Base-by-base conservation (phyloP, 2,888 invertebrate genomes). In the Cyclophora albipunctata region DNA sequence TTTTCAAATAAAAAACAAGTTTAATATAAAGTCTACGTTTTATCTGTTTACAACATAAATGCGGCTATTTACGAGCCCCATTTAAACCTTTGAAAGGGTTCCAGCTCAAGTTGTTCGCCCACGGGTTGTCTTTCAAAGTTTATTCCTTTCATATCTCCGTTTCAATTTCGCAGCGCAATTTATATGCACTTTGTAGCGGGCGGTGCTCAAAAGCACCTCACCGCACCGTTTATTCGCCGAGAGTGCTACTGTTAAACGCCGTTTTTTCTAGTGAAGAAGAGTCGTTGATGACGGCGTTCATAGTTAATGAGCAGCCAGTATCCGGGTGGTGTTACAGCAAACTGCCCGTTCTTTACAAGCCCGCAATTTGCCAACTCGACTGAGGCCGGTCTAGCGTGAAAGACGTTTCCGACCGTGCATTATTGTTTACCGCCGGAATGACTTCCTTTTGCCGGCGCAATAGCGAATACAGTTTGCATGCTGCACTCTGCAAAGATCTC, bases 281-380 rank as follows among this genome's bases (percentile, higher is more conserved):
- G 73, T 77, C 84, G 37, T 84, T 87, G 86, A 87, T 86, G 87
- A 87, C 80, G 75, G 67, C 79, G 81, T 86, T 86, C 86, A 88
- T 88, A 87, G 81, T 88, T 87, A 86, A 88, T 87, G 87, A 87
- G 86, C 80, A 80, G 73, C 75, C 72, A 78, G 84, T 84, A 84
- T 84, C 84, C 84, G 81, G 72, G 62, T 79, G 75, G 81, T 80
- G 83, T 77, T 80, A 73, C 77, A 64, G 69, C 68, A 85, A 85
- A 87, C 86, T 85, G 81, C 86, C 84, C 75, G 73, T 78, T 79
- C 77, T 85, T 76, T 75, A 75, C 60, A 76, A 63, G 66, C 68
- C 71, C 58, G 64, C 67, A 73, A 79, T 80, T 84, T 83, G 78
- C 81, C 75, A 80, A 80, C 77, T 78, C 69, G 58, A 64, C 71